phyloP scores from a whole-genome alignment of 2,888 invertebrate species.

The Heliconius erato region DNA sequence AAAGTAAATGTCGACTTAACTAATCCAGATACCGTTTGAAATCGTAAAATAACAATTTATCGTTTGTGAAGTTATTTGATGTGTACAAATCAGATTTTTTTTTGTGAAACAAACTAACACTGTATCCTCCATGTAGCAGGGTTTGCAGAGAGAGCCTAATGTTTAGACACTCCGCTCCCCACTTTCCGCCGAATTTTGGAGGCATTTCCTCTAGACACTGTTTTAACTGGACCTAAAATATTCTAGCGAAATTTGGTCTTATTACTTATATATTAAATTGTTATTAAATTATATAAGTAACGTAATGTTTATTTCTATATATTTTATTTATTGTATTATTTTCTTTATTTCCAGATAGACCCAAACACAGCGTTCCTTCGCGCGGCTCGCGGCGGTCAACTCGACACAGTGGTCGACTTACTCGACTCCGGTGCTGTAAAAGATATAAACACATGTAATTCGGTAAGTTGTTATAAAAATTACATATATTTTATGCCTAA shows the following conservation, averaged over 20 bases:
- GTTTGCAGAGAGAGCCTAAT: too few species aligned
- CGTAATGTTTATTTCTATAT: background rate
- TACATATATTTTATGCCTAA: background rate
- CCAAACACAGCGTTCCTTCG: constrained; percentile 98
- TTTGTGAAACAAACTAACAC: too few species aligned
- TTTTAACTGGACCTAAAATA: background rate
- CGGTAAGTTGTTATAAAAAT: constrained; percentile 88
- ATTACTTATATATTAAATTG: background rate
- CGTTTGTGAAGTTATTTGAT: background rate
- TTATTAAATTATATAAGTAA: background rate
- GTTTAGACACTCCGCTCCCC: too few species aligned
- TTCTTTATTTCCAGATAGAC: constrained; percentile 90
- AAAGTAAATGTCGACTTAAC: constrained; percentile 19
- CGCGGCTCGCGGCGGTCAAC: constrained; percentile 98
- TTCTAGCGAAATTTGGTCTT: background rate
- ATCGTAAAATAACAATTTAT: constrained; percentile 19
- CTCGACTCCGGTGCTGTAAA: constrained; percentile 94
- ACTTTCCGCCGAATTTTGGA: too few species aligned
- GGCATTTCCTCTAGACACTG: background rate
- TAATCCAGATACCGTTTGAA: constrained; percentile 16
- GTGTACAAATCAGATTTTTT: background rate
- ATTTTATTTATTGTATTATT: background rate
- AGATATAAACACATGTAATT: constrained; percentile 99
- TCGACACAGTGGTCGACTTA: constrained; percentile 97
- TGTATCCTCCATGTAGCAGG: too few species aligned